phyloP scores from a whole-genome alignment of 2,888 invertebrate species.

The Stegophylla sp. region DNA sequence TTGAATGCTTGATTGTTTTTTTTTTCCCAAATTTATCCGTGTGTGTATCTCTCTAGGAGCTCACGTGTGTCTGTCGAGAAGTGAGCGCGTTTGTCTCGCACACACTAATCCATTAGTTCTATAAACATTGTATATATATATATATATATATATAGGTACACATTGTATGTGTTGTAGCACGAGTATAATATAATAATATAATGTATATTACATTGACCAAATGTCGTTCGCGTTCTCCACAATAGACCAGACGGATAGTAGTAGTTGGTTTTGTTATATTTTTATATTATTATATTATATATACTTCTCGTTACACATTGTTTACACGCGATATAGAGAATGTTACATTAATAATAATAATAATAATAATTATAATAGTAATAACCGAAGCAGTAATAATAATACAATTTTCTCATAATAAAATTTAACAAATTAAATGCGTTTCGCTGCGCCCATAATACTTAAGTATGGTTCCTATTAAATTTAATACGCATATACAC shows the following conservation, averaged over 20 bases:
- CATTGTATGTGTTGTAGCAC: neutral
- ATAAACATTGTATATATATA: constrained; percentile 18
- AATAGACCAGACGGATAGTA: constrained; percentile 15
- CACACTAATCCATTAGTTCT: constrained; percentile 26
- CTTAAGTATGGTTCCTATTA: too few species aligned
- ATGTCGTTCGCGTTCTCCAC: constrained; percentile 39
- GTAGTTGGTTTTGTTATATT: constrained; percentile 32
- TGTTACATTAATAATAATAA: too few species aligned
- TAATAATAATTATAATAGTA: too few species aligned
- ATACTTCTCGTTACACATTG: constrained; percentile 4
- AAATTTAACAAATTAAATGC: neutral
- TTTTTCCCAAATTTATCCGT: neutral
- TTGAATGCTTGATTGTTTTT: constrained; percentile 23
- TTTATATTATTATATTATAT: too few species aligned
- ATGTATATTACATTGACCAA: constrained; percentile 38
- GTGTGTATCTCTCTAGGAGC: constrained; percentile 2
- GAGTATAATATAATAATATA: neutral
- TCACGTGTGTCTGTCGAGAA: neutral
- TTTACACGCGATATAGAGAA: constrained; percentile 19
- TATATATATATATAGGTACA: neutral
- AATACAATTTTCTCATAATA: too few species aligned
- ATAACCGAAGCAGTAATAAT: too few species aligned
- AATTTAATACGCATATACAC: too few species aligned
- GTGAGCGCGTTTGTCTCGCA: constrained; percentile 11
- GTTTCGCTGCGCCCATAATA: neutral